A percentile compares a stretch with the other conserved stretches of the same genome.
Evolutionary conservation across 1,140 invertebrate genomes (phyloP).

Genomic region (Anagrus nilaparvatae): DNA sequence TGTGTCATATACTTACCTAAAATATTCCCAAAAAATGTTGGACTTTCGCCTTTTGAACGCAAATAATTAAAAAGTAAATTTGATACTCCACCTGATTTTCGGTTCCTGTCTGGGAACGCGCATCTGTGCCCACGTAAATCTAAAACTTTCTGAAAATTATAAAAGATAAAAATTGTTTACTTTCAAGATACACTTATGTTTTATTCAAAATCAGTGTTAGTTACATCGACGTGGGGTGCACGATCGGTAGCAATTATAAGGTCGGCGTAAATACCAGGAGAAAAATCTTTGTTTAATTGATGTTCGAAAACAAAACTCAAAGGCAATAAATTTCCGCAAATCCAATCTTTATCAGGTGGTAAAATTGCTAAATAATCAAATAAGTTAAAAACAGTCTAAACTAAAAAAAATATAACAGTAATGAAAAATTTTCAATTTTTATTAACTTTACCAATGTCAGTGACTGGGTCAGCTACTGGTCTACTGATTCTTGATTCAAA

Average conservation of each 20-base stretch:
- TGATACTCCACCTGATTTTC: slow-evolving; percentile 16
- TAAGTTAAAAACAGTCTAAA: background rate
- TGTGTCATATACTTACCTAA: slow-evolving; percentile 29
- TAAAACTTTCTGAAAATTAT: slow-evolving; percentile 34
- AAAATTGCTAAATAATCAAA: slow-evolving; percentile 39
- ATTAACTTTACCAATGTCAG: slow-evolving; percentile 42
- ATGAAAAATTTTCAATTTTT: background rate
- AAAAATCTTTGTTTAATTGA: slow-evolving; percentile 26
- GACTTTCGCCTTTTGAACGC: slow-evolving; percentile 40
- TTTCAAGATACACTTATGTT: background rate
- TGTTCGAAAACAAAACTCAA: slow-evolving; percentile 42
- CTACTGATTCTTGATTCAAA: slow-evolving; percentile 42
- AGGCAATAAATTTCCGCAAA: slow-evolving; percentile 36
- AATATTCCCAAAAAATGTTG: slow-evolving; percentile 43
- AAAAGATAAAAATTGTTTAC: slow-evolving; percentile 1
- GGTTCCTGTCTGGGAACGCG: slow-evolving; percentile 29
- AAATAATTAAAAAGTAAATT: slow-evolving; percentile 34
- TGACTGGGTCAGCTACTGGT: slow-evolving; percentile 38
- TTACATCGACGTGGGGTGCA: slow-evolving; percentile 22
- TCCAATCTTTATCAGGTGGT: slow-evolving; percentile 31
- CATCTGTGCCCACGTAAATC: slow-evolving; percentile 42
- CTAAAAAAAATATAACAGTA: background rate
- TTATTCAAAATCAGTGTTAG: background rate
- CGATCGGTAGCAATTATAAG: slow-evolving; percentile 41
- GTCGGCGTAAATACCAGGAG: slow-evolving; percentile 42